These are phyloP conservation scores for Melanotaenia parkinsoni DNA, from an alignment of 2,797 vertebrate genomes.

Conservation along the genomic window DNA sequence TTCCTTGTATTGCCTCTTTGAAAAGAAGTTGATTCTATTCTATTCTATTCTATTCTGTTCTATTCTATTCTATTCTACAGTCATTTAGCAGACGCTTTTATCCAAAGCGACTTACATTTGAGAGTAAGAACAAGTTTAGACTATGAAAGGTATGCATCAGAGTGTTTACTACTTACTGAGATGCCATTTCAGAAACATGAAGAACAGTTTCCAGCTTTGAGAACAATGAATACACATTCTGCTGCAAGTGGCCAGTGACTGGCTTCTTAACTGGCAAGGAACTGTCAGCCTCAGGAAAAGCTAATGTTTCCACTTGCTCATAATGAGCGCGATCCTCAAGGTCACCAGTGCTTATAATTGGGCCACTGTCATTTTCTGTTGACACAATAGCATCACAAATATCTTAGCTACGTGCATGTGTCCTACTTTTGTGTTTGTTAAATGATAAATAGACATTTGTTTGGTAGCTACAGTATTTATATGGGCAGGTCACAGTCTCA, in stretches of 20 bases:
- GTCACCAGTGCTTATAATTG: neutral
- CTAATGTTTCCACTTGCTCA: neutral
- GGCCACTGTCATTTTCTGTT: neutral
- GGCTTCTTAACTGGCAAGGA: no score
- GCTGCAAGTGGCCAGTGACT: neutral
- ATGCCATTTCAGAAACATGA: neutral
- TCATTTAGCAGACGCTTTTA: no score
- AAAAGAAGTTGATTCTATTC: no score
- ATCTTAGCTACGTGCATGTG: neutral
- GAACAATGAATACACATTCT: neutral
- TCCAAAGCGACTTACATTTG: no score
- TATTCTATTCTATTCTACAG: no score
- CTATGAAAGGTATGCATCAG: no score
- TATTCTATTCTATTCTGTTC: no score
- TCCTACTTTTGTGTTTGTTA: neutral
- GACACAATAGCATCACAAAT: neutral
- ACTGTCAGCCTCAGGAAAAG: neutral
- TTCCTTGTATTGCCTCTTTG: no score
- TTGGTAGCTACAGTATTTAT: neutral
- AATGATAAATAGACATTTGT: neutral
- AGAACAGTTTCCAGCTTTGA: neutral
- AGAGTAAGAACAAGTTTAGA: no score
- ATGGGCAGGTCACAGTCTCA: conserved; percentile 15
- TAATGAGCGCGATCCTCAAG: neutral
- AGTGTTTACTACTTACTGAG: neutral